Evolutionary conservation across 1,140 invertebrate species (phyloP), one percentile per base, ranked within the genome.

Genomic region (Bombus waltoni): DNA sequence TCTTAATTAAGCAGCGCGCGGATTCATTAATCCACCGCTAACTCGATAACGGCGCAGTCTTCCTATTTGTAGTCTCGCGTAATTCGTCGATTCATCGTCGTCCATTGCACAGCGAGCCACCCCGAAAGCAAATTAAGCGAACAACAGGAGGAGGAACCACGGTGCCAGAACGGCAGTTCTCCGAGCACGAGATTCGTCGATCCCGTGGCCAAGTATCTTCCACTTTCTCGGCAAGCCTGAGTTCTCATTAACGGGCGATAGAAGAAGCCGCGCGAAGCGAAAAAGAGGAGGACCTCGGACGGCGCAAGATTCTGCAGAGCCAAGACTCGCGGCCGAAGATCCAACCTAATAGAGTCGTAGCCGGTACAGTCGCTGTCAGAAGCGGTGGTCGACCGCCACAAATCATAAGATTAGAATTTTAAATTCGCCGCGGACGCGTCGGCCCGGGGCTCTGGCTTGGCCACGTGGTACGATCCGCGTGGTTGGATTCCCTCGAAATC

Each of bases 321-420:
- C 47, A 8, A 8, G 47, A 53, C 22, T 53, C 47, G 47, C 47
- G 47, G 77, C 85, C 90, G 92, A 92, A 72, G 93, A 92, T 92
- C 90, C 90, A 76, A 92, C 93, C 57, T 95, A 94, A 95, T 95
- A 93, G 93, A 95, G 94, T 94, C 93, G 91, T 95, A 93, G 92
- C 81, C 88, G 88, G 90, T 93, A 92, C 93, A 93, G 91, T 93
- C 91, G 90, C 76, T 81, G 87, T 89, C 89, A 92, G 87, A 93
- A 94, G 88, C 91, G 90, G 86, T 83, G 85, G 85, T 75, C 81
- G 85, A 86, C 90, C 90, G 90, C 88, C 94, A 94, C 94, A 95
- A 95, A 95, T 95, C 94, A 95, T 95, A 95, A 93, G 94, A 95
- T 95, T 95, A 95, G 94, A 95, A 95, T 95, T 95, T 95, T 94